Evolutionary conservation across 2,797 vertebrate species (phyloP), one percentile per base, ranked within the genome.

Genomic region (Amblyopsis hoosieri): DNA sequence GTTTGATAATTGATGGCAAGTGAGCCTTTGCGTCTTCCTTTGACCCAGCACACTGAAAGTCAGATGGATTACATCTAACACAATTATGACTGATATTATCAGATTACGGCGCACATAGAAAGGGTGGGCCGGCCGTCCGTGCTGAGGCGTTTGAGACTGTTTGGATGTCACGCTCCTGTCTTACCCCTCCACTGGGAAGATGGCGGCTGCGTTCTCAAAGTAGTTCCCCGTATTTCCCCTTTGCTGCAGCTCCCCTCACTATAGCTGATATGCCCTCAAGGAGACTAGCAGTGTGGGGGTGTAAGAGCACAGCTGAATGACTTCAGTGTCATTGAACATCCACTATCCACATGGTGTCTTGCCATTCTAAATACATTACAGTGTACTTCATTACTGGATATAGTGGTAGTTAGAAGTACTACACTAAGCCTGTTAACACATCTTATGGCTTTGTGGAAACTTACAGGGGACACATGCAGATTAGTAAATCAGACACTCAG

Each of bases 51-150:
- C 92, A 92, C 93, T 90, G 92, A 94, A 93, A 95, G 93, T 93
- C 92, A 91, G 74, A 94, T 93, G 92, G 93, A 95, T 96, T 94
- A 94, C 94, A 91, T 93, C 94, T 94, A 95, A 95, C 94, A 93
- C 93, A 92, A 95, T 96, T 95, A 95, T 93, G 93, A 95, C 92
- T 93, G 94, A 95, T 94, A 91, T 94, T 93, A 96, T 96, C 94
- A 94, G 93, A 94, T 95, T 92, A 94, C 89, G 89, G 84, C 91
- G 83, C 85, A 78, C 87, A 90, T 76, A 65, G 86, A 29, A 87
- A 88, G 63, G 81, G 80, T 81, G 65, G 86, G 86, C 79, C 83
- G 79, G 75, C 64, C 86, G 88, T 72, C 80, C 70, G 72, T 82
- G 87, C 81, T 69, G 89, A 90, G 85, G 89, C 88, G 93, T 90